Evolutionary conservation across 2,113 vertebrate genomes (phyloP).

Genomic region (Chaetodon trifascialis): DNA sequence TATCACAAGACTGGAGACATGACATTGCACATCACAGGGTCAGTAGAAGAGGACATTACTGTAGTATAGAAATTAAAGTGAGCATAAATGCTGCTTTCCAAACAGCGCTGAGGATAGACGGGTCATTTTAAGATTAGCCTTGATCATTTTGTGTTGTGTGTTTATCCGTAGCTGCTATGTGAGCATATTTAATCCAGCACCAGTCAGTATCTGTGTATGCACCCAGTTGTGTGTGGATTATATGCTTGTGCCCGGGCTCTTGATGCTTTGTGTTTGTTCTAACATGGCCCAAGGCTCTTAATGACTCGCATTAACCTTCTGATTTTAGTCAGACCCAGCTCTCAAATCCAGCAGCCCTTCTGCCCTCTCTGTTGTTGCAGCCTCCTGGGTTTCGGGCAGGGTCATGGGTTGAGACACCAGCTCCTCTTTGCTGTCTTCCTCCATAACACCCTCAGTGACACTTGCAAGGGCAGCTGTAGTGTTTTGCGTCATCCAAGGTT

Average conservation of each 20-base stretch:
- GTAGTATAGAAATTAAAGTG: not conserved
- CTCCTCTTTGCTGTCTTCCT: constrained; percentile 16
- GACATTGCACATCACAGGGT: too few species aligned
- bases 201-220: constrained; percentile 22
- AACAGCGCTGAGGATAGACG: not conserved
- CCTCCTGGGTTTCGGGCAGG: constrained; percentile 19
- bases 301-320: constrained; percentile 64
- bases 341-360: constrained; percentile 23
- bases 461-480: constrained; percentile 21
- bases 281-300: constrained; percentile 32
- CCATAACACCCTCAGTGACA: not conserved
- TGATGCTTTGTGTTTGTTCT: constrained; percentile 11
- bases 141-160: not conserved
- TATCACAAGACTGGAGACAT: not conserved
- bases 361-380: constrained; percentile 45
- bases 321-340: constrained; percentile 40
- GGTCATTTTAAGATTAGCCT: constrained; percentile 5
- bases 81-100: constrained; percentile 3
- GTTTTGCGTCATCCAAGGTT: constrained; percentile 26
- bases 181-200: constrained; percentile 11
- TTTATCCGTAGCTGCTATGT: not conserved
- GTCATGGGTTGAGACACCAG: constrained; percentile 24
- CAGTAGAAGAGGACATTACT: not conserved
- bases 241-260: not conserved
- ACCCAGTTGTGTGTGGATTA: constrained; percentile 16